These are phyloP conservation scores for Enteromius viviparus DNA, from an alignment of 2,797 vertebrate genomes.

Conservation along the genomic window DNA sequence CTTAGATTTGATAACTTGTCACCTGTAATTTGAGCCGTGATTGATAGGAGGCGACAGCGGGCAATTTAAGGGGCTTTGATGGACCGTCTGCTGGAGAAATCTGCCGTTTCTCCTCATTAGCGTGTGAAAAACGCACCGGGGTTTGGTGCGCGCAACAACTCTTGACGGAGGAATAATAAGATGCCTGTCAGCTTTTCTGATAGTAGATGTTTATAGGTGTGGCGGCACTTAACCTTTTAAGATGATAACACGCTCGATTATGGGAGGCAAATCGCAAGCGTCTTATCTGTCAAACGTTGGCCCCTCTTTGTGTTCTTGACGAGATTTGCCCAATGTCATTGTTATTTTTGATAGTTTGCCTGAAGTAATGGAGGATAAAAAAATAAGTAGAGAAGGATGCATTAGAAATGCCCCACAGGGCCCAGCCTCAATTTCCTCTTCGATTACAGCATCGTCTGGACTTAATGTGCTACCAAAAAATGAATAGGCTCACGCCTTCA, in stretches of 20 bases:
- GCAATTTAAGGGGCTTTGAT: constrained; percentile 45
- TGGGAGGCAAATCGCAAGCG: constrained; percentile 34
- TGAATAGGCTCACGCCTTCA: constrained; percentile 17
- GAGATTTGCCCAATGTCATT: constrained; percentile 36
- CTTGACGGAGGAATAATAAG: constrained; percentile 61
- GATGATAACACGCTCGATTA: constrained; percentile 54
- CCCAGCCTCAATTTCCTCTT: constrained; percentile 43
- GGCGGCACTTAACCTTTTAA: constrained; percentile 48
- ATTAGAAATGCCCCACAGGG: constrained; percentile 30
- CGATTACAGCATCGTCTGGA: constrained; percentile 30
- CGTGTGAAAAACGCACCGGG: constrained; percentile 32
- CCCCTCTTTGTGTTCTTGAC: constrained; percentile 29
- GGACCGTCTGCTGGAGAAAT: constrained; percentile 27
- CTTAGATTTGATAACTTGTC: constrained; percentile 66
- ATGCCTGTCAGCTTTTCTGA: constrained; percentile 55
- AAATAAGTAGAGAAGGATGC: constrained; percentile 35
- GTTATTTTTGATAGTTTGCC: constrained; percentile 48
- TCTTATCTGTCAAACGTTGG: constrained; percentile 43
- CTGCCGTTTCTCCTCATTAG: constrained; percentile 51
- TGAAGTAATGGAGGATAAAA: constrained; percentile 41
- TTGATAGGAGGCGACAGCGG: constrained; percentile 58
- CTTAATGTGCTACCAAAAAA: constrained; percentile 39
- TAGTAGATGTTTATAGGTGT: constrained; percentile 56
- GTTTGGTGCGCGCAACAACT: constrained; percentile 41
- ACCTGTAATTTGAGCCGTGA: constrained; percentile 63